Percentiles rank a stretch among this genome's conserved stretches.
Conservation (phyloP, 2,797 vertebrate species). For the Danio choprae region DNA sequence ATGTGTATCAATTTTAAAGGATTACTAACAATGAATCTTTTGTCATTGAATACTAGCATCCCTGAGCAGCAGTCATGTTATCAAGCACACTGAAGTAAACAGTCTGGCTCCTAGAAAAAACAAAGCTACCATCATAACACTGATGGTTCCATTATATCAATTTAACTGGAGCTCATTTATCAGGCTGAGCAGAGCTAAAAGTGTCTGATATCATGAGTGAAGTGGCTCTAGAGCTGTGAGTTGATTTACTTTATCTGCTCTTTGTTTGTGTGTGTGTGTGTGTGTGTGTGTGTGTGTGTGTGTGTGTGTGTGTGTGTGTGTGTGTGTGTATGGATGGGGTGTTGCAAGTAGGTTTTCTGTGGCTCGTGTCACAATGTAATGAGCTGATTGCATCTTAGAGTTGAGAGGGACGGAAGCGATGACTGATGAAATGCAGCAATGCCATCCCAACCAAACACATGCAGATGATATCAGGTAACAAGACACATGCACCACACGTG, state of each 20-base stretch:
- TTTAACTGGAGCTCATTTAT: conserved; percentile 44
- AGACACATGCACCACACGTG: not conserved
- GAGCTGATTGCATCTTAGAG: conserved; percentile 33
- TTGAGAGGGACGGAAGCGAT: conserved; percentile 24
- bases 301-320: conserved; percentile 47
- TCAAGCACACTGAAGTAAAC: conserved; percentile 32
- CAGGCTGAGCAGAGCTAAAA: conserved; percentile 40
- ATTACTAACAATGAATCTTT: no score
- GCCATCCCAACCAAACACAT: conserved; percentile 40
- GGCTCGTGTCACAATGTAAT: conserved; percentile 63
- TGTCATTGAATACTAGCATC: no score
- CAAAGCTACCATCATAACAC: conserved; percentile 15
- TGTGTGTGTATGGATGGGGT: conserved; percentile 56
- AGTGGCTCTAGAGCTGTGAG: conserved; percentile 60
- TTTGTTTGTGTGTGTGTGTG: conserved; percentile 53
- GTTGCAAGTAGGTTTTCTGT: conserved; percentile 67
- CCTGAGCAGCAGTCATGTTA: conserved; percentile 15
- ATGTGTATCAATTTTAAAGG: no score
- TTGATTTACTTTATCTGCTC: conserved; percentile 70
- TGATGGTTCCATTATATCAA: conserved; percentile 46
- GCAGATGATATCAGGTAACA: conserved; percentile 34
- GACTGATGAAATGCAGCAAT: conserved; percentile 50
- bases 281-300: no score
- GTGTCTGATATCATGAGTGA: conserved; percentile 57
- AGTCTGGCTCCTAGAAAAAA: conserved; percentile 12